Conservation (phyloP, 2,888 invertebrate genomes). For the Gari tellinella region DNA sequence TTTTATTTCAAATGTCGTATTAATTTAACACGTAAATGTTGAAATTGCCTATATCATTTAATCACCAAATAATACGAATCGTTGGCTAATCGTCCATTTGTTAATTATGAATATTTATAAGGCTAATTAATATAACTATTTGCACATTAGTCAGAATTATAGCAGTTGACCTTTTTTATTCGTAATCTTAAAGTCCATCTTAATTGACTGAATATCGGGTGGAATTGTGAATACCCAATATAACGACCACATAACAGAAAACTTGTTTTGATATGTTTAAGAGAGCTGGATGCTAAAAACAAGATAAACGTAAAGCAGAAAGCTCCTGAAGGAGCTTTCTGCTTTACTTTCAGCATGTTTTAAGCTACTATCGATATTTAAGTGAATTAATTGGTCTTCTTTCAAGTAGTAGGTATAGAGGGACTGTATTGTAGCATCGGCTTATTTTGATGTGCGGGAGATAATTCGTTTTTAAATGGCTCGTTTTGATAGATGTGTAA, state of each 20-base stretch:
- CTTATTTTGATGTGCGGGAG: constrained; percentile 15
- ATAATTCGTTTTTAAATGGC: background rate
- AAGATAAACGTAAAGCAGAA: too few relatives aligned
- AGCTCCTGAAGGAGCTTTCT: too few relatives aligned
- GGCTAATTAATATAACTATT: constrained; percentile 36
- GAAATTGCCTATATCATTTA: constrained; percentile 28
- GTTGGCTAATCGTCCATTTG: constrained; percentile 33
- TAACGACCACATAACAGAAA: too few relatives aligned
- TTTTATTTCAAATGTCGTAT: constrained; percentile 14
- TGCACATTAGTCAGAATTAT: constrained; percentile 36
- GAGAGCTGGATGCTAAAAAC: too few relatives aligned
- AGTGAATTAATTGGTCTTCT: too few relatives aligned
- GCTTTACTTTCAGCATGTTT: too few relatives aligned
- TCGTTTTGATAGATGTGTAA: constrained; percentile 5
- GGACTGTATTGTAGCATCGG: constrained; percentile 9
- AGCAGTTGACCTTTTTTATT: constrained; percentile 25
- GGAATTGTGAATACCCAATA: too few relatives aligned
- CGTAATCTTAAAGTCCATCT: constrained; percentile 24
- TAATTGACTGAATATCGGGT: constrained; percentile 23
- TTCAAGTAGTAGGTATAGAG: too few relatives aligned
- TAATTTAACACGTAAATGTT: constrained; percentile 27
- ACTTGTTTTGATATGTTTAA: too few relatives aligned
- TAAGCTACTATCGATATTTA: too few relatives aligned
- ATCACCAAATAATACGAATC: constrained; percentile 39
- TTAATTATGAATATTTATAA: constrained; percentile 50